Percentiles rank a stretch among this genome's conserved stretches.
Evolutionary conservation across 2,888 invertebrate species (phyloP).

Genomic region (Pardosa pseudoannulata): DNA sequence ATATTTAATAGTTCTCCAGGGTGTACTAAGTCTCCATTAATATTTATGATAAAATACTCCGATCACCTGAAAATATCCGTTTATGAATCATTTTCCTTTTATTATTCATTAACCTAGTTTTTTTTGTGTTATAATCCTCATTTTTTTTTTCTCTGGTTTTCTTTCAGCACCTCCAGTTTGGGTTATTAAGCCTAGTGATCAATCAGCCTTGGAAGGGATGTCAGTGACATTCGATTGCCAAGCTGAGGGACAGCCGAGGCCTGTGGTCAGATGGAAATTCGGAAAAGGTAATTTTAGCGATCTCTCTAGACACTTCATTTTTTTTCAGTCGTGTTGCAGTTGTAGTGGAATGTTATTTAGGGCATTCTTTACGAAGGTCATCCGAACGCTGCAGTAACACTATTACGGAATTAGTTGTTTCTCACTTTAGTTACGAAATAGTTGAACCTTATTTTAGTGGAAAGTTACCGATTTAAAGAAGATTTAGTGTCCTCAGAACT

Average conservation of each 20-base stretch:
- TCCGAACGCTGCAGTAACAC: too few relatives aligned
- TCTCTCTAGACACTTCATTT: background rate
- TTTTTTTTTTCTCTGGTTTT: background rate
- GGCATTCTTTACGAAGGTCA: background rate
- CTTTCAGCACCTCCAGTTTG: slow-evolving; percentile 78
- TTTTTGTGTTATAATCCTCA: background rate
- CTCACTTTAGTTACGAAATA: too few relatives aligned
- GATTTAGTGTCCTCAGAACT: too few relatives aligned
- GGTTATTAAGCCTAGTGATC: slow-evolving; percentile 77
- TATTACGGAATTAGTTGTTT: too few relatives aligned
- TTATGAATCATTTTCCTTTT: slow-evolving; percentile 14
- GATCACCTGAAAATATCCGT: slow-evolving; percentile 13
- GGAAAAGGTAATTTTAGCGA: slow-evolving; percentile 75
- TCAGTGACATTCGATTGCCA: slow-evolving; percentile 77
- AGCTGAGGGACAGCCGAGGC: slow-evolving; percentile 77
- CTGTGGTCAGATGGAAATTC: slow-evolving; percentile 77
- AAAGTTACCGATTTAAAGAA: too few relatives aligned
- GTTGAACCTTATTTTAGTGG: too few relatives aligned
- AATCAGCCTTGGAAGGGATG: slow-evolving; percentile 76
- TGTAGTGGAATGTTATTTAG: background rate
- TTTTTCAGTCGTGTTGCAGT: background rate
- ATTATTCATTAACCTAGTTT: slow-evolving; percentile 3
- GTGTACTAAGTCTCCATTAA: slow-evolving; percentile 31
- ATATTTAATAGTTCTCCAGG: slow-evolving; percentile 35
- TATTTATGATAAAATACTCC: slow-evolving; percentile 44